A percentile compares a stretch with the other conserved stretches of the same genome.
These are phyloP conservation scores for Gibbula magus DNA, from an alignment of 2,888 invertebrate genomes.

Conservation along the genomic window DNA sequence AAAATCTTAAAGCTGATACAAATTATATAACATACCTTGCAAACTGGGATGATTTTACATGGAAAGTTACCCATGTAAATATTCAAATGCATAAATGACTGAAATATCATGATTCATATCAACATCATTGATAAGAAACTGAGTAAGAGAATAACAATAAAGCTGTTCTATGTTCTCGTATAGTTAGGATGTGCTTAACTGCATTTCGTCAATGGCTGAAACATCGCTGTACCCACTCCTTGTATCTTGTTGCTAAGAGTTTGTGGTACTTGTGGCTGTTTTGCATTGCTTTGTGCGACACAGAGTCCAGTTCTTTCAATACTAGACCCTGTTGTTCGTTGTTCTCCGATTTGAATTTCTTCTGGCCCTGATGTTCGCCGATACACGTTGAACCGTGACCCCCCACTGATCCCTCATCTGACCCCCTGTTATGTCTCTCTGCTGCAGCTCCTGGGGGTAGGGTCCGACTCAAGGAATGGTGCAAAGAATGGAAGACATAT, in stretches of 20 bases:
- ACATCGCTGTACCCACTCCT: slow-evolving; percentile 20
- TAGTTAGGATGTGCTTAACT: neutral
- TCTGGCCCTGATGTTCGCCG: neutral
- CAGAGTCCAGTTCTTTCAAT: neutral
- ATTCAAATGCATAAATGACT: no score
- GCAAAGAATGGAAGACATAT: slow-evolving; percentile 21
- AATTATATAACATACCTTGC: no score
- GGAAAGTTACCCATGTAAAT: no score
- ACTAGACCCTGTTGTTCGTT: slow-evolving; percentile 14
- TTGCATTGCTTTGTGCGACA: neutral
- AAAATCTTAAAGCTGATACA: no score
- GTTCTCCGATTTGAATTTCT: slow-evolving; percentile 21
- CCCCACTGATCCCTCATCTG: neutral
- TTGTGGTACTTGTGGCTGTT: neutral
- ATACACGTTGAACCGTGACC: neutral
- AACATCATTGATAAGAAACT: no score
- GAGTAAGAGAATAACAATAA: no score
- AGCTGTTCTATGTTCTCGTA: no score
- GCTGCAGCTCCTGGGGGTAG: neutral
- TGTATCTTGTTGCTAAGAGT: slow-evolving; percentile 2
- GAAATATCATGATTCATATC: no score
- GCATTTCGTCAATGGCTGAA: neutral
- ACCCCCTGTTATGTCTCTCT: neutral
- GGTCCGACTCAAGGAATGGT: neutral
- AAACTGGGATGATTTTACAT: no score